phyloP scores from a whole-genome alignment of 2,797 vertebrate genomes.

The Gymnothorax reevesii region DNA sequence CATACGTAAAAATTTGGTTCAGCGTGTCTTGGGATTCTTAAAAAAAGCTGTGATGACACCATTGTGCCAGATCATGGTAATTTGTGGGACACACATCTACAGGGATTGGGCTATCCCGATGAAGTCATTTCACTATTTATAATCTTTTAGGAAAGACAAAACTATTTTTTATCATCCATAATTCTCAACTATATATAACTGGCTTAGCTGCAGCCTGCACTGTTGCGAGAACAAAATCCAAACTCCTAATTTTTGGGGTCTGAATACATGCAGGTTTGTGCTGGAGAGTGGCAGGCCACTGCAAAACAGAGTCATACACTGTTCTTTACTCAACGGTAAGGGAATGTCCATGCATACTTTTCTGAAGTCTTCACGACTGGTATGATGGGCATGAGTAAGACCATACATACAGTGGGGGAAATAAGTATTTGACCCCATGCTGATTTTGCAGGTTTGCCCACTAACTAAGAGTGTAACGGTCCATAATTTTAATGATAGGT shows the following conservation, averaged over 20 bases:
- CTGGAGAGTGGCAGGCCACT: neutral
- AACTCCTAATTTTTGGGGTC: neutral
- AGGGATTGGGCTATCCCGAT: neutral
- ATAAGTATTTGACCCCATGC: too few species aligned
- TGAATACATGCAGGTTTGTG: neutral
- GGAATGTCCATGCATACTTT: neutral
- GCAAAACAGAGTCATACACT: neutral
- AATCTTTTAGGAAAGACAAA: neutral
- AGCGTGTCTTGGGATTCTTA: neutral
- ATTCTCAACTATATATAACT: neutral
- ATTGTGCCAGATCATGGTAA: neutral
- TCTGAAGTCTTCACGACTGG: neutral
- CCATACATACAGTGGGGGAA: too few species aligned
- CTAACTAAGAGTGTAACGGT: too few species aligned
- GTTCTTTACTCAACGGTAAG: neutral
- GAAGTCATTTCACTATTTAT: neutral
- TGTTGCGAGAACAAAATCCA: neutral
- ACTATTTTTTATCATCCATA: neutral
- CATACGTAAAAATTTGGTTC: neutral
- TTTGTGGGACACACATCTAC: neutral
- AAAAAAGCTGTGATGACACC: neutral
- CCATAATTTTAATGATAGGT: too few species aligned
- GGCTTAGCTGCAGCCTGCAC: neutral
- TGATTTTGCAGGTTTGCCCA: too few species aligned
- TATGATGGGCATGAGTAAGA: conserved; percentile 1